Evolutionary conservation across 2,113 vertebrate genomes (phyloP).

Genomic region (Petromus typicus): DNA sequence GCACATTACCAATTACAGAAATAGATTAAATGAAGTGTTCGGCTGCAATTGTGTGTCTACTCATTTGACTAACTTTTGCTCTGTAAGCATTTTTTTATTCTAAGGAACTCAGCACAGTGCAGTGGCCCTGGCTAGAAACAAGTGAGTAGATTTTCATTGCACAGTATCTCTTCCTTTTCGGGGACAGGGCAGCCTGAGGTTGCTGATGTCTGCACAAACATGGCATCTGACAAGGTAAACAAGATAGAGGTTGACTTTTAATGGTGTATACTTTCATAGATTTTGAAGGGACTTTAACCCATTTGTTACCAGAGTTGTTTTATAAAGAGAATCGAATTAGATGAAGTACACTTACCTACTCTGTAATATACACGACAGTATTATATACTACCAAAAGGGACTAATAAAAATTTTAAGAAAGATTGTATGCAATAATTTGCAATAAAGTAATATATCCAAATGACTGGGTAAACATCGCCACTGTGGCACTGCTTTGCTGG

Average conservation of each 20-base stretch:
- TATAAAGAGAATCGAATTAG: background rate
- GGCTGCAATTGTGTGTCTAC: conserved; percentile 27
- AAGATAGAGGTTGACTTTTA: conserved; percentile 30
- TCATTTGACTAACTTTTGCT: conserved; percentile 27
- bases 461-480: background rate
- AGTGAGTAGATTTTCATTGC: conserved; percentile 10
- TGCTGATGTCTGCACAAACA: conserved; percentile 25
- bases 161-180: background rate
- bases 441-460: conserved; percentile 41
- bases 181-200: background rate
- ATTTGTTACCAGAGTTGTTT: conserved; percentile 22
- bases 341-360: background rate
- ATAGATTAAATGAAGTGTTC: conserved; percentile 52
- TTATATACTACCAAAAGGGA: background rate
- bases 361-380: background rate
- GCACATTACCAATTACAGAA: conserved; percentile 24
- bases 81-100: conserved; percentile 41
- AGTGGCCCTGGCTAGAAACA: background rate
- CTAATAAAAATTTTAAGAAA: background rate
- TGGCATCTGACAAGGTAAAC: background rate
- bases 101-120: background rate
- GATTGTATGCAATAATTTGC: conserved; percentile 10
- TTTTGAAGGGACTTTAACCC: conserved; percentile 15
- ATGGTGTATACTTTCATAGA: background rate
- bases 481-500: background rate